Evolutionary conservation across 1,140 invertebrate genomes (phyloP).

Genomic region (Eriocheir sinensis): DNA sequence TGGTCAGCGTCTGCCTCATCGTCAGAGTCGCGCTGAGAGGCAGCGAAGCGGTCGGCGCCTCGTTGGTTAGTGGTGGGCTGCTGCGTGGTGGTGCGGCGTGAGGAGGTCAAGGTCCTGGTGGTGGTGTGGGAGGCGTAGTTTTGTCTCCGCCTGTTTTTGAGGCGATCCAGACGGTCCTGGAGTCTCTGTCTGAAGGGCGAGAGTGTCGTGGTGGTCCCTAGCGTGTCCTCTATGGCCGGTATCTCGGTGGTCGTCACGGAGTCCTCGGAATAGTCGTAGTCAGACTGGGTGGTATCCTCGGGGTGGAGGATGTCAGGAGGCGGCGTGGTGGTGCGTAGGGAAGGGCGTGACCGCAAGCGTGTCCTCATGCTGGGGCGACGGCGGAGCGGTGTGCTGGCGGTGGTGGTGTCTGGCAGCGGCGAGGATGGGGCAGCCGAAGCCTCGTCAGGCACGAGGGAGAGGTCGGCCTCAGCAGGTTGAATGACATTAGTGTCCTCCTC

Average conservation of each 20-base stretch:
- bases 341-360: constrained; percentile 28
- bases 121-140: constrained; percentile 14
- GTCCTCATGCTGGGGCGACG: constrained; percentile 64
- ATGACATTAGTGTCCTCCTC: constrained; percentile 51
- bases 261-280: constrained; percentile 31
- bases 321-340: constrained; percentile 34
- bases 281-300: background rate
- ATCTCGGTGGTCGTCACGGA: background rate
- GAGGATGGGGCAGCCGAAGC: background rate
- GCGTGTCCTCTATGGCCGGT: background rate
- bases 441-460: background rate
- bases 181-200: constrained; percentile 63
- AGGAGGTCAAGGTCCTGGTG: background rate
- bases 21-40: background rate
- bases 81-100: background rate
- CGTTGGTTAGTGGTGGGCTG: background rate
- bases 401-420: background rate
- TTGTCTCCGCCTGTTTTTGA: constrained; percentile 35
- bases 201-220: constrained; percentile 51
- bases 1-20: background rate
- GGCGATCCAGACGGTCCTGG: constrained; percentile 45
- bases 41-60: background rate
- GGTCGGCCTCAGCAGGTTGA: background rate
- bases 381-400: background rate
- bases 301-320: background rate